Conservation (phyloP, 2,888 invertebrate genomes). For the Dascillus cervinus region DNA sequence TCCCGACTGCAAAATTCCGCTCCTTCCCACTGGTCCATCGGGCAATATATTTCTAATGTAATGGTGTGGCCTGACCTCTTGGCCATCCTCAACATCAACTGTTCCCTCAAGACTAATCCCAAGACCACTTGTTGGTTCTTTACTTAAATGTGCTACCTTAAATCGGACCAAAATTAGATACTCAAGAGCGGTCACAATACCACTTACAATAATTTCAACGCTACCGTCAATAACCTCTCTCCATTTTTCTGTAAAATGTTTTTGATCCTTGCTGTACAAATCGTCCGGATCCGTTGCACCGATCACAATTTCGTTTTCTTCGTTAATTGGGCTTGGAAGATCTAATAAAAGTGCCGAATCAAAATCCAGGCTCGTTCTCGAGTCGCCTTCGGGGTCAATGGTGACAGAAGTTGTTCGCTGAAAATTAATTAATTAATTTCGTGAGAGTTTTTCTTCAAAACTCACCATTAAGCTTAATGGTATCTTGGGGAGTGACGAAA, state of each 20-base stretch:
- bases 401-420: constrained; percentile 33
- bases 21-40: constrained; percentile 78
- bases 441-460: no score
- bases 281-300: constrained; percentile 41
- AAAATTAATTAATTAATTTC: constrained; percentile 11
- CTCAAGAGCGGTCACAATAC: background rate
- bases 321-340: constrained; percentile 48
- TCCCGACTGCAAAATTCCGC: constrained; percentile 69
- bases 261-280: constrained; percentile 50
- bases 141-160: constrained; percentile 77
- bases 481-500: constrained; percentile 66
- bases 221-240: constrained; percentile 57
- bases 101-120: constrained; percentile 91
- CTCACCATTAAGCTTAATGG: constrained; percentile 64
- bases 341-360: constrained; percentile 40
- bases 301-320: constrained; percentile 59
- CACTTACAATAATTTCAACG: constrained; percentile 69
- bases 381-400: constrained; percentile 59
- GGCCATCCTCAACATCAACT: constrained; percentile 83
- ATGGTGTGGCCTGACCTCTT: constrained; percentile 84
- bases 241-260: constrained; percentile 70
- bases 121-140: constrained; percentile 74
- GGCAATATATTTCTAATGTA: constrained; percentile 85
- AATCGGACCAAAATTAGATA: constrained; percentile 14
- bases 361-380: constrained; percentile 51